Evolutionary conservation across 2,113 vertebrate genomes (phyloP).

Genomic region (Pseudopodoces humilis): DNA sequence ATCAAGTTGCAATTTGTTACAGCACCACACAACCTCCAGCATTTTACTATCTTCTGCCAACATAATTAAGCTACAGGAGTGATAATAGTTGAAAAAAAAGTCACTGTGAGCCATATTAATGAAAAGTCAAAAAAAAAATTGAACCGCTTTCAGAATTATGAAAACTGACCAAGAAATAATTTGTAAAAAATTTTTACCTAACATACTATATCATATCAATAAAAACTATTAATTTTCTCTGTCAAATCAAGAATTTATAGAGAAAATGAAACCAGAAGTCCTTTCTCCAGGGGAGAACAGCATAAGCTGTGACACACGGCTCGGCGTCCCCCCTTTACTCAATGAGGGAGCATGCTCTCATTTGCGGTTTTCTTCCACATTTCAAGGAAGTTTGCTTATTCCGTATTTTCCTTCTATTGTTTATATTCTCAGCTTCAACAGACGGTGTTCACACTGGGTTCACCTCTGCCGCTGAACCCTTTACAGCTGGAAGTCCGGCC

Average conservation of each 20-base stretch:
- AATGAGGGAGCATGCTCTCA: background rate
- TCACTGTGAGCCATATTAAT: background rate
- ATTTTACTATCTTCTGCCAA: background rate
- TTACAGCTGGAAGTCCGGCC: background rate
- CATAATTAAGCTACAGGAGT: background rate
- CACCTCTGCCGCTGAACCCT: background rate
- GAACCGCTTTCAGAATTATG: background rate
- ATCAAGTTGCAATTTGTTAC: background rate
- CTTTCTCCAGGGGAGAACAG: background rate
- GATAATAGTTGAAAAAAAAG: background rate
- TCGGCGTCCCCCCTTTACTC: background rate
- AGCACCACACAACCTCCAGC: background rate
- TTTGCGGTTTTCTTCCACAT: background rate
- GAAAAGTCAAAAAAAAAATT: background rate
- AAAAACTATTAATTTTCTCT: background rate
- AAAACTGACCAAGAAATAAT: background rate
- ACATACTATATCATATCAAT: background rate
- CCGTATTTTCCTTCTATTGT: background rate
- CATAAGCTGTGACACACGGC: fast-evolving
- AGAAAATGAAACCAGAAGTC: background rate
- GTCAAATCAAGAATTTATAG: background rate
- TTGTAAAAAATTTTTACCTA: background rate
- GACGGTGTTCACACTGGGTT: background rate
- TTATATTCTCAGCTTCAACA: background rate
- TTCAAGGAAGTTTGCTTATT: background rate